Evolutionary conservation across 2,113 vertebrate genomes (phyloP), one percentile per base, ranked within the genome.

Genomic region (Apistogramma diplotaenia): DNA sequence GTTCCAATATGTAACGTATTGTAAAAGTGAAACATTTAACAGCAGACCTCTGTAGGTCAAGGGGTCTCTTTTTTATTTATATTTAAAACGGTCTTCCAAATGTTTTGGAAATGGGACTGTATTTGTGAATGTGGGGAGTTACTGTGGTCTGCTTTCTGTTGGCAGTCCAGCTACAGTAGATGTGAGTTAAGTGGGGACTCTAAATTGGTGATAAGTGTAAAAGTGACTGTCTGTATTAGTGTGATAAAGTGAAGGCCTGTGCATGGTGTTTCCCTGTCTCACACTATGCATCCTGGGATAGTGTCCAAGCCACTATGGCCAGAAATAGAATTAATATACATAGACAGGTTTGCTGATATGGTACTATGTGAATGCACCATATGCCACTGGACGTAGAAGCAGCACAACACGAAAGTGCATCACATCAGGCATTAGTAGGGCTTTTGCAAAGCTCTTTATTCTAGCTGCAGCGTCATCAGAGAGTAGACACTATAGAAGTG

Each of bases 401-500:
- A 13, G 54, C 35, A 37, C 23, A 25, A 16, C 43, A 15, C 2
- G 4, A 15, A 43, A 46, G 15, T 16, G n/a, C 31, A 9, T 77
- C 71, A 21, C 55, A 58, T 55, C 31, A 76, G 46, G 61, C 37
- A 3, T 43, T 46, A 72, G 33, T 16, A 23, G 11, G 6, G 56
- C 65, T 86, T 80, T 87, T 67, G 74, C 33, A 2, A 2, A 76
- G 54, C 25, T 71, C 58, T 58, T 78, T 19, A 27, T 31, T 82
- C 70, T 67, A 75, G 51, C 35, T 71, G 65, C 49, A 13, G 53
- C 25, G 25, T 31, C 65, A 72, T 29, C 55, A 71, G 84, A 67
- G 43, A 59, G 85, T 27, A 76, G 43, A 89, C 77, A 59, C 56
- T 23, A 27, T 27, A 13, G 75, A 86, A 54, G 86, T 85, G 89